Percentiles rank a stretch among this genome's conserved stretches.
Evolutionary conservation across 2,113 vertebrate genomes (phyloP).

Genomic region (Corythornis cristatus): DNA sequence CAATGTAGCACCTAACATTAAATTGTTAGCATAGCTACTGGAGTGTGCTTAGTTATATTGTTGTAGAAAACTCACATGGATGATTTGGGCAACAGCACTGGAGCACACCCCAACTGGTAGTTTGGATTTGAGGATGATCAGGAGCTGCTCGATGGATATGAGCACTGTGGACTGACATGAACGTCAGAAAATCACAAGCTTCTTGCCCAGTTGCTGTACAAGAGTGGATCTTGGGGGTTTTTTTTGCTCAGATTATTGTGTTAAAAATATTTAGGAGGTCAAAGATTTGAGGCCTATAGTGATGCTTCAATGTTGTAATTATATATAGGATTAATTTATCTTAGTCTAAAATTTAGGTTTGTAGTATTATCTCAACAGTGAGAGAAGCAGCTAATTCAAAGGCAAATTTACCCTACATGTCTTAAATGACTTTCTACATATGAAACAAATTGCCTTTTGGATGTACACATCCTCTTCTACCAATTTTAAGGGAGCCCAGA

Average conservation of each 20-base stretch:
- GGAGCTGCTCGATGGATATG: not conserved
- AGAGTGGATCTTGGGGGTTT: rapidly evolving
- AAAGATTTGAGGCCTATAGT: not conserved
- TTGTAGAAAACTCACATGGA: rapidly evolving
- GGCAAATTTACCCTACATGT: not conserved
- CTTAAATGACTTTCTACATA: not conserved
- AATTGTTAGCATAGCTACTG: not conserved
- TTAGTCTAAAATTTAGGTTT: not conserved
- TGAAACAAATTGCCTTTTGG: not conserved
- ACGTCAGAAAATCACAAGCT: not conserved
- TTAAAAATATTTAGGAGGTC: not conserved
- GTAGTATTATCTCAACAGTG: not conserved
- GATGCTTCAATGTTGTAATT: not conserved
- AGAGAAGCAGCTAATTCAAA: not conserved
- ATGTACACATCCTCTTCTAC: not conserved
- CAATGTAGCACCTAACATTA: not conserved
- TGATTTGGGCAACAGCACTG: not conserved
- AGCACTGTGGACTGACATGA: not conserved
- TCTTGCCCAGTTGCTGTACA: not conserved
- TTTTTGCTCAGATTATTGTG: not conserved
- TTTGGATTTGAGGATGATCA: not conserved
- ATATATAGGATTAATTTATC: not conserved
- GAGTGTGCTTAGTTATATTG: not conserved
- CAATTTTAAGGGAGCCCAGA: not conserved
- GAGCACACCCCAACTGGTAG: not conserved